Evolutionary conservation across 2,797 vertebrate species (phyloP), one percentile per base, ranked within the genome.

Genomic region (Hylomyscus alleni): DNA sequence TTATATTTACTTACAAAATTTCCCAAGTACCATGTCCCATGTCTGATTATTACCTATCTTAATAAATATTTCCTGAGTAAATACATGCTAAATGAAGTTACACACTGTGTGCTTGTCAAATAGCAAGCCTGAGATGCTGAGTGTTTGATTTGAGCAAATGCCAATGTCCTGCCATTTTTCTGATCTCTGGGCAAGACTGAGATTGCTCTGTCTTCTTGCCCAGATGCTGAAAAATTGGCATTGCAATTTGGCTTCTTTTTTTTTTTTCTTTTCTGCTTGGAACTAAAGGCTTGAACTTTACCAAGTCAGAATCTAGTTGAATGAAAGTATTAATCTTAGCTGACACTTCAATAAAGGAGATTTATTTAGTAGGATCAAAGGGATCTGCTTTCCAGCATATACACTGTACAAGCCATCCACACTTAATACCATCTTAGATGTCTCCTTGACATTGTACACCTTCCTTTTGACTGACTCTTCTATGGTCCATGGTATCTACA

Each of bases 141-240:
- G 20, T 75, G 60, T 97, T 86, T 75, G 62, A 93, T 86, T 75
- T 95, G 94, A 40, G 77, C 52, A 24, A 65, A 93, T 60, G 78
- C 95, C 44, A 31, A 1, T 20, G 24, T 58, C 14, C 67, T 94
- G 93, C 50, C 82, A 31, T 91, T 89, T 76, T 82, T 90, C 67
- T 40, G 50, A 62, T 72, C 78, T 90, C 73, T 95, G 90, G 90
- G 50, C 60, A 86, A 86, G 37, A 56, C 15, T 1, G 88, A 2
- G 14, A 77, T 77, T 94, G 75, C 24, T 88, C 54, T 96, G 44
- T 82, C 29, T 78, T 73, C 14, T 54, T 67, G 72, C 58, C 67
- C 54, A 82, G 60, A 47, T 76, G 67, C 26, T 34, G 40, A 92
- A 34, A 78, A 44, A 85, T 24, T 86, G 50, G 29, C 60, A 47